Conservation (phyloP, 2,797 vertebrate genomes). For the Glossophaga mutica region DNA sequence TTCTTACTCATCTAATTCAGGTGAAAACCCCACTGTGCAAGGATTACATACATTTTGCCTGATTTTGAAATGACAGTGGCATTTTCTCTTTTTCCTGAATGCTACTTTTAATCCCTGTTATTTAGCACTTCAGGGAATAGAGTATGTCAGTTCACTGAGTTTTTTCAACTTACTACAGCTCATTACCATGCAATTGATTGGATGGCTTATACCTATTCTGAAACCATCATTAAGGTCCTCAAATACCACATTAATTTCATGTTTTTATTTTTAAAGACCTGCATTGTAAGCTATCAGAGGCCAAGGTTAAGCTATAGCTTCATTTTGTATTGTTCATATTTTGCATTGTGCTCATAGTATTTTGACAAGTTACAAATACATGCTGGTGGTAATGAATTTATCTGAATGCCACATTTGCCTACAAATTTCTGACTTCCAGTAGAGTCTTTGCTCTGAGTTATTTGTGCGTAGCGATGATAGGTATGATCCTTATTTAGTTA, state of each 20-base stretch:
- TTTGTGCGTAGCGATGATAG: neutral
- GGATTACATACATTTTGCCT: slow-evolving; percentile 7
- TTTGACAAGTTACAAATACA: neutral
- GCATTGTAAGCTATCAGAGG: neutral
- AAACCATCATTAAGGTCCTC: neutral
- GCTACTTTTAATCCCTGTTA: slow-evolving; percentile 47
- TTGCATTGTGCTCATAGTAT: neutral
- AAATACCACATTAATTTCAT: neutral
- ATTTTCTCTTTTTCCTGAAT: neutral
- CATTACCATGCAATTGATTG: neutral
- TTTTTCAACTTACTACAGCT: neutral
- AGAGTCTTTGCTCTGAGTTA: neutral
- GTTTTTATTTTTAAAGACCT: neutral
- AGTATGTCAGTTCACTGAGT: neutral
- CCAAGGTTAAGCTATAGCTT: neutral
- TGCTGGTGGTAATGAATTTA: neutral
- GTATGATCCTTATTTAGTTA: neutral
- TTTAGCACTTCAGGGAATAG: slow-evolving; percentile 27
- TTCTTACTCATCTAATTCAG: neutral
- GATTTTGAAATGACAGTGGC: slow-evolving; percentile 5
- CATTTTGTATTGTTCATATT: neutral
- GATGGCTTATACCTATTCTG: neutral
- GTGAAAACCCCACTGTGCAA: neutral
- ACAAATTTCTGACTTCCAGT: neutral
- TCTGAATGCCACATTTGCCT: neutral